Conservation (phyloP, 1,140 invertebrate species). For the Procambarus virginalis region DNA sequence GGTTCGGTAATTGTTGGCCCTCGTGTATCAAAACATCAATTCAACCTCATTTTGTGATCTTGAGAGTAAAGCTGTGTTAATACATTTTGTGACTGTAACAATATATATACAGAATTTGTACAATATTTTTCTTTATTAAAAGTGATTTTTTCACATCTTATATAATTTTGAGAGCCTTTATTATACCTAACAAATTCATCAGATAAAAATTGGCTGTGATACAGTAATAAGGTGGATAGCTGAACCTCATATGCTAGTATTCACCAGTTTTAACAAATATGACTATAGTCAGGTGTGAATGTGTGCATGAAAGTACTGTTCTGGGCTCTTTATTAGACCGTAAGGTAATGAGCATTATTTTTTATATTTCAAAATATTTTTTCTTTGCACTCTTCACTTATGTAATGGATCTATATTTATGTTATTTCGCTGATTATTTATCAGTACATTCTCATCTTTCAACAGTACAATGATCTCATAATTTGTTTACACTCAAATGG, state of each 20-base stretch:
- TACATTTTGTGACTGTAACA: not conserved
- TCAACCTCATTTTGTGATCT: no score
- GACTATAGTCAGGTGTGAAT: not conserved
- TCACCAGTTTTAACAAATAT: not conserved
- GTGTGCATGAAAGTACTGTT: not conserved
- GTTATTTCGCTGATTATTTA: not conserved
- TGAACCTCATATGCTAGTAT: not conserved
- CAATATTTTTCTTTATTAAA: slow-evolving; percentile 6
- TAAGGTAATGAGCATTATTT: not conserved
- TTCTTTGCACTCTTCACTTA: not conserved
- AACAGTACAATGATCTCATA: not conserved
- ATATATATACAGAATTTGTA: not conserved
- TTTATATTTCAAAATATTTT: not conserved
- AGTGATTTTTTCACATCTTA: not conserved
- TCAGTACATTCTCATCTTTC: not conserved
- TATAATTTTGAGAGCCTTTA: not conserved
- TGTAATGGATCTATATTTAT: not conserved
- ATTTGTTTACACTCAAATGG: slow-evolving; percentile 2
- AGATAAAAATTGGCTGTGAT: slow-evolving; percentile 1
- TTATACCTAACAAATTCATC: not conserved
- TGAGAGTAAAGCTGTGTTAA: no score
- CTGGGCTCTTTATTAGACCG: not conserved
- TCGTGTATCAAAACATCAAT: no score
- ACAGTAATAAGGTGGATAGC: not conserved
- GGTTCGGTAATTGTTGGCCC: no score